Evolutionary conservation across 92 coral and sea anemone genomes (phyloP), one percentile per base, ranked within the genome.

Genomic region (Montipora capitata): DNA sequence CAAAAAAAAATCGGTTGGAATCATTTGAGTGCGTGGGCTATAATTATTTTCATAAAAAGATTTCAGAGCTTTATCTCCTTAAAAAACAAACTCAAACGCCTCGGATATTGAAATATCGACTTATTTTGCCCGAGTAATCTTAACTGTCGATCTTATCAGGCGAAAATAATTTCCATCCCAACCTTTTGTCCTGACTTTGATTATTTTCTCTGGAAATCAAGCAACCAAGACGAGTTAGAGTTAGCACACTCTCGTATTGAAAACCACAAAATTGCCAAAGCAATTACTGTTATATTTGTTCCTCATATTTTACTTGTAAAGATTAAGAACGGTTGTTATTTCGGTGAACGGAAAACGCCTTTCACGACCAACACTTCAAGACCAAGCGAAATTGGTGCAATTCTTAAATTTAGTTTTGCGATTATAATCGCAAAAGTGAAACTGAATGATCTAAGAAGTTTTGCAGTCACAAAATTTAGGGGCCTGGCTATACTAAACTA

Each of bases 211-310:
- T 18, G 35, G 62, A 58, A 42, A 72, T 72, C 79, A 73, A 72
- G 71, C 44, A 61, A 41, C 14, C 5, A 10, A 57, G 16, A 57
- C 20, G 14, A 62, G 1, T n/a, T 4, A 15, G 67, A 48, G 6
- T 7, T 17, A 42, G 27, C 15, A 42, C n/a, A 70, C 41, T 20
- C 42, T 40, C 87, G 58, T 42, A 73, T 69, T 71, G 14, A 41
- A 72, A 57, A 72, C 78, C 79, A 11, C 80, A 54, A 41, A 73
- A 72, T 68, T 27, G n/a, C 44, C 48, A 72, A 82, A 72, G 71
- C 49, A 83, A 73, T 83, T 72, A 83, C 38, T 18, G 48, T 67
- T 57, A 72, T 83, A 83, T 83, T 83, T 73, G 71, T 83, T 42
- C 68, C 80, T 43, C 80, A 18, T 83, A 72, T 83, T 83, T 83